A percentile compares a stretch with the other conserved stretches of the same genome.
Conservation (phyloP, 2,888 invertebrate genomes). For the Diachrysia chrysitis region DNA sequence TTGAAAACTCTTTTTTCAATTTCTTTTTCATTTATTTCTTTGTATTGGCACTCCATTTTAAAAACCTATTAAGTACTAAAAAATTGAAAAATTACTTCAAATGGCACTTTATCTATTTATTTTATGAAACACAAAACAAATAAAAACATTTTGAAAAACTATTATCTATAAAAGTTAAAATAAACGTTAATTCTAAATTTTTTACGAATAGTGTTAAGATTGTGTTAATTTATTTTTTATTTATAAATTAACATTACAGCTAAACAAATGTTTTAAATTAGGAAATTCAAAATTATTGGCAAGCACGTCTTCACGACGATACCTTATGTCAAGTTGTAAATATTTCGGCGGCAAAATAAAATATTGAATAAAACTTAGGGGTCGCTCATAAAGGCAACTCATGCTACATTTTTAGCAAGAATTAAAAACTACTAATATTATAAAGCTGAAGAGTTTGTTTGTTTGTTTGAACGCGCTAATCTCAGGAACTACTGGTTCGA, state of each 20-base stretch:
- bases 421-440: no score
- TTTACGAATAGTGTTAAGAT: not conserved
- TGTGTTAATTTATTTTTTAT: not conserved
- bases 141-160: not conserved
- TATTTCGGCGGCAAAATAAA: not conserved
- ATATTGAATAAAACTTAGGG: not conserved
- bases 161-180: not conserved
- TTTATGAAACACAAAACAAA: not conserved
- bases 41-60: constrained; percentile 10
- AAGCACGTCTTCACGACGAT: not conserved
- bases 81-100: not conserved
- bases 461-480: no score
- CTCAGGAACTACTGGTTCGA: no score
- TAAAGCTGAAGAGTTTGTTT: no score
- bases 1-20: not conserved
- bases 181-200: not conserved
- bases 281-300: not conserved
- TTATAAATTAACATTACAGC: not conserved
- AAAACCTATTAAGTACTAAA: not conserved
- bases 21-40: not conserved
- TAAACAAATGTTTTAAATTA: not conserved
- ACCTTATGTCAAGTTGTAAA: not conserved
- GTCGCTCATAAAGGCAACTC: not conserved
- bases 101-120: not conserved
- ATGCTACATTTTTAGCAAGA: no score